Conservation (phyloP, 2,888 invertebrate genomes). For the Meliscaeva auricollis region DNA sequence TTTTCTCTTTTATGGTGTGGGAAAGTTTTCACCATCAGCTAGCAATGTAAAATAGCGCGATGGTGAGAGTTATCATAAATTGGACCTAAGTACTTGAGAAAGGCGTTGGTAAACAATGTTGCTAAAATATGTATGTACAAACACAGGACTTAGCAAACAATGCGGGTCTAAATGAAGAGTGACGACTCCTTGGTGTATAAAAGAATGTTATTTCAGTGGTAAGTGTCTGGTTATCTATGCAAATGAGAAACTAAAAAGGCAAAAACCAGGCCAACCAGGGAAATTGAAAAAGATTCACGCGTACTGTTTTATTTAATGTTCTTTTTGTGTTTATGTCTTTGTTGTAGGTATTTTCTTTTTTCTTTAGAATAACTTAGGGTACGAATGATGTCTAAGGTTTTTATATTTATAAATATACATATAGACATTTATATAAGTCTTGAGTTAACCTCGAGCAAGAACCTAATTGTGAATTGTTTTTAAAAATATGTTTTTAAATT, state of each 20-base stretch:
- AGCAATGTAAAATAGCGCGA: constrained; percentile 34
- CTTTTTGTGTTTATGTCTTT: constrained; percentile 27
- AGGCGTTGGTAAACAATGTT: constrained; percentile 62
- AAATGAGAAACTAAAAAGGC: constrained; percentile 51
- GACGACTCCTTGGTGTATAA: constrained; percentile 37
- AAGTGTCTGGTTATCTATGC: constrained; percentile 68
- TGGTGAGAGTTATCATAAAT: constrained; percentile 62
- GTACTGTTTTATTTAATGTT: background rate
- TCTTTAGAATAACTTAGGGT: background rate
- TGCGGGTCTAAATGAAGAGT: constrained; percentile 20
- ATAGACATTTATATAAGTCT: background rate
- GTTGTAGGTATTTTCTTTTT: background rate
- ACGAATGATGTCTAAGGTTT: background rate
- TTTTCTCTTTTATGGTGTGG: background rate
- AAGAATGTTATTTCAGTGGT: constrained; percentile 46
- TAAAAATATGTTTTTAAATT: constrained; percentile 6
- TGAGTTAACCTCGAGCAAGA: background rate
- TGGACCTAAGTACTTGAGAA: constrained; percentile 62
- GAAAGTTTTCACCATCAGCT: constrained; percentile 38
- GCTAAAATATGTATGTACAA: constrained; percentile 54
- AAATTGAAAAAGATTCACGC: constrained; percentile 41
- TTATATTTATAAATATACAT: background rate
- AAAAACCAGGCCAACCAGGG: constrained; percentile 3
- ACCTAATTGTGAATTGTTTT: background rate
- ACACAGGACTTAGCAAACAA: constrained; percentile 59